These are phyloP conservation scores for Dromaius novaehollandiae DNA, from an alignment of 2,113 vertebrate genomes.

Conservation along the genomic window DNA sequence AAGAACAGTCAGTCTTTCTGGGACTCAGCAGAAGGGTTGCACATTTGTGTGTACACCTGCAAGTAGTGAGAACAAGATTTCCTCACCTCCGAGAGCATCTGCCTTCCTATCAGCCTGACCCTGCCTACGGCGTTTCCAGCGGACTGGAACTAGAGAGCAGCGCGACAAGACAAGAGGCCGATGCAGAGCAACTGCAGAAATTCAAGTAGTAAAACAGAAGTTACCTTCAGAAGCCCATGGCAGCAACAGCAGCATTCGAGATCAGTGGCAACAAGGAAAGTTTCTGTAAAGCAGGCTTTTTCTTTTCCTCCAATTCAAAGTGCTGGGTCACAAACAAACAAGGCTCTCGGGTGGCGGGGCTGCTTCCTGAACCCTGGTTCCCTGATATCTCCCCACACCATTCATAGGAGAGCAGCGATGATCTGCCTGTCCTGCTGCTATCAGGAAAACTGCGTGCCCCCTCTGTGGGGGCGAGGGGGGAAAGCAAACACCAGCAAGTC, in stretches of 20 bases:
- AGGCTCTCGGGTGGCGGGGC: background rate
- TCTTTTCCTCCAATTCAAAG: background rate
- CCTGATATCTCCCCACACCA: background rate
- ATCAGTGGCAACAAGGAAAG: slow-evolving; percentile 25
- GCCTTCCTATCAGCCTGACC: slow-evolving; percentile 1
- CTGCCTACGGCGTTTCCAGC: background rate
- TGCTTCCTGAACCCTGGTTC: background rate
- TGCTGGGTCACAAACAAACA: background rate
- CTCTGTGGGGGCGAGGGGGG: background rate
- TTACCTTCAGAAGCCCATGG: slow-evolving; percentile 27
- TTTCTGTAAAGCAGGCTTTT: background rate
- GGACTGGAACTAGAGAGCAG: background rate
- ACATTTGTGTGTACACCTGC: background rate
- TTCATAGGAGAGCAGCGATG: background rate
- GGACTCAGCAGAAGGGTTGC: background rate
- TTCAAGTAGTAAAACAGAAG: slow-evolving; percentile 52
- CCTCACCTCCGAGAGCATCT: background rate
- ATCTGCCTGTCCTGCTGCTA: background rate
- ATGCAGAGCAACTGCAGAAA: slow-evolving; percentile 46
- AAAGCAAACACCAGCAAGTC: background rate
- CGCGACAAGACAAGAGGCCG: background rate
- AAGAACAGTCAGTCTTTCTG: slow-evolving; percentile 20
- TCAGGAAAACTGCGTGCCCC: background rate
- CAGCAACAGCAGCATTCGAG: slow-evolving; percentile 20
- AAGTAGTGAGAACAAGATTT: slow-evolving; percentile 1